Evolutionary conservation across 2,797 vertebrate species (phyloP).

Genomic region (Paratrypauchen microcephalus): DNA sequence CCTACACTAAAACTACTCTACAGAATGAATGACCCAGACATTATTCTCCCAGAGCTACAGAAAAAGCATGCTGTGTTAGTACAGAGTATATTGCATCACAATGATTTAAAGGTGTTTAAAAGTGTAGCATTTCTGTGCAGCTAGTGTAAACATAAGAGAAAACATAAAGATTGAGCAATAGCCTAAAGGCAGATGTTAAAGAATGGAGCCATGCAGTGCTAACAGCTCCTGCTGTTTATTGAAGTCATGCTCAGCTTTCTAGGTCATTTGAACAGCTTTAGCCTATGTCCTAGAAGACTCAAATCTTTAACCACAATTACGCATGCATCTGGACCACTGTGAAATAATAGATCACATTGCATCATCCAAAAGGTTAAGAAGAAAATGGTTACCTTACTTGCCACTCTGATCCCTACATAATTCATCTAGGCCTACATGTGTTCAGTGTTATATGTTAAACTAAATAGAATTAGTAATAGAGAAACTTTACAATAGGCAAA

Average conservation of each 20-base stretch:
- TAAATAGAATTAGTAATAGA: not conserved
- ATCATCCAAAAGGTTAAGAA: constrained; percentile 46
- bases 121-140: not conserved
- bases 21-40: constrained; percentile 17
- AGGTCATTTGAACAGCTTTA: constrained; percentile 51
- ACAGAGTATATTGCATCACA: not conserved
- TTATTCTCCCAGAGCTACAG: constrained; percentile 14
- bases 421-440: constrained; percentile 4
- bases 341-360: constrained; percentile 16
- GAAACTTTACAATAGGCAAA: not conserved
- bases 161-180: constrained; percentile 5
- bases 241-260: constrained; percentile 44
- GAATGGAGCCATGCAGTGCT: constrained; percentile 37
- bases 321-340: constrained; percentile 13
- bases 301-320: constrained; percentile 16
- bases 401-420: constrained; percentile 1
- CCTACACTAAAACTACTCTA: constrained; percentile 29
- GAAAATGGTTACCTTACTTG: constrained; percentile 42
- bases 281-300: constrained; percentile 20
- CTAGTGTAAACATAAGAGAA: not conserved
- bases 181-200: constrained; percentile 49
- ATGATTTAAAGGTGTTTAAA: constrained; percentile 8
- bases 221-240: constrained; percentile 44
- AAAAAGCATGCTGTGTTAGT: not conserved
- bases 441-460: not conserved